Conservation (phyloP, 2,888 invertebrate species). For the Pachliopta kotzebuea region DNA sequence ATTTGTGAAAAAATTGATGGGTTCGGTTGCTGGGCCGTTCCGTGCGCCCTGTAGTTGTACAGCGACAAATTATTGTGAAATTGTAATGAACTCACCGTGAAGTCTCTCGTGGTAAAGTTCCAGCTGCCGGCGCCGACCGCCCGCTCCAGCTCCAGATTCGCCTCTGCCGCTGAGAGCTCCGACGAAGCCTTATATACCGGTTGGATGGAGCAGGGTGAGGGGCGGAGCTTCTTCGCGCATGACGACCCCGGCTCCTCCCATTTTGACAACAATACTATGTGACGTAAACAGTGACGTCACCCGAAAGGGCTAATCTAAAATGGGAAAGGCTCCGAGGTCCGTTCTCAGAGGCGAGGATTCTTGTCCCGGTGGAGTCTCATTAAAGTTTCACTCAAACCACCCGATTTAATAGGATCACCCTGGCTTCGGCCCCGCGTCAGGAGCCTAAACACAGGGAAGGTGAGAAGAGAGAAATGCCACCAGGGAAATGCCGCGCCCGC, state of each 20-base stretch:
- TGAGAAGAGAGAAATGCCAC: too few species aligned
- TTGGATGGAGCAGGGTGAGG: constrained; percentile 42
- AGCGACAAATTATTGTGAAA: constrained; percentile 4
- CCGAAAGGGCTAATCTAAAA: constrained; percentile 32
- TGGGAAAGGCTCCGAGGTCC: constrained; percentile 21
- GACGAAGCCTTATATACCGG: constrained; percentile 58
- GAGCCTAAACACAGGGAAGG: too few species aligned
- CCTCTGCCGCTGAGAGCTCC: constrained; percentile 36
- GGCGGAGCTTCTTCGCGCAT: constrained; percentile 59
- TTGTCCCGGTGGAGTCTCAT: background rate
- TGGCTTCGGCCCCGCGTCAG: too few species aligned
- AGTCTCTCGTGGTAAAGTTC: constrained; percentile 64
- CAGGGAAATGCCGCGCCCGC: too few species aligned
- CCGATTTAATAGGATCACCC: too few species aligned
- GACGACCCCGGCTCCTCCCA: constrained; percentile 53
- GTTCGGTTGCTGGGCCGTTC: too few species aligned
- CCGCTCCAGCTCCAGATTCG: constrained; percentile 38
- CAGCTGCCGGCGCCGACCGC: constrained; percentile 41
- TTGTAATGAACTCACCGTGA: constrained; percentile 58
- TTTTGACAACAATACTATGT: constrained; percentile 50
- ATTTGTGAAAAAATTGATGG: too few species aligned
- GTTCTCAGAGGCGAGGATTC: constrained; percentile 13
- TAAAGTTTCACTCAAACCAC: background rate
- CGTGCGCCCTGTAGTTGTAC: too few species aligned
- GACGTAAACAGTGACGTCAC: constrained; percentile 53